Conservation (phyloP, 1,140 invertebrate species). For the Magallana gigas region DNA sequence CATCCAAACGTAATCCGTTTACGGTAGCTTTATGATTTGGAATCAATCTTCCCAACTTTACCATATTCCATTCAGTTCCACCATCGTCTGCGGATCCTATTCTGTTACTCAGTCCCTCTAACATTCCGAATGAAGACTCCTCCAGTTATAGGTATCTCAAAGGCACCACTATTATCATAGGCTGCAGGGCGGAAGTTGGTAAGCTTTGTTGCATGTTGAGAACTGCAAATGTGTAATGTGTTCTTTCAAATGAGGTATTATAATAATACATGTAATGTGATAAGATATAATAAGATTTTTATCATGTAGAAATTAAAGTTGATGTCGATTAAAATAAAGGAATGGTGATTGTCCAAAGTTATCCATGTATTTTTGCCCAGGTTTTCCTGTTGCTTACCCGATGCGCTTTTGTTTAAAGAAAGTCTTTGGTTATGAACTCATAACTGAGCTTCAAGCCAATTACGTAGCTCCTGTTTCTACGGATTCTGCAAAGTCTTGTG, state of each 20-base stretch:
- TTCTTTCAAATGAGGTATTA: too few relatives aligned
- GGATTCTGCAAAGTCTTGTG: not conserved
- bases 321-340: too few relatives aligned
- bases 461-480: not conserved
- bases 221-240: too few relatives aligned
- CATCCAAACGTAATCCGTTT: too few relatives aligned
- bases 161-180: not conserved
- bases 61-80: not conserved
- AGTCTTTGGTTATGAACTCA: not conserved
- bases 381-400: not conserved
- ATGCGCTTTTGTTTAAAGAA: slow-evolving; percentile 3
- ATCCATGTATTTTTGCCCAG: not conserved
- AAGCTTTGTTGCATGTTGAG: too few relatives aligned
- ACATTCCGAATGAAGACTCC: not conserved
- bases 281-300: too few relatives aligned
- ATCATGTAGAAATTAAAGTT: too few relatives aligned
- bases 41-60: too few relatives aligned
- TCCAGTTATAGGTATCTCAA: not conserved
- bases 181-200: not conserved
- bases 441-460: not conserved
- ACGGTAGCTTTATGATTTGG: too few relatives aligned
- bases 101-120: not conserved
- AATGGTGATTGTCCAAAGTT: too few relatives aligned
- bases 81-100: not conserved
- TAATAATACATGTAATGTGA: too few relatives aligned